phyloP scores from a whole-genome alignment of 2,888 invertebrate genomes.

The Trimorus sp. region DNA sequence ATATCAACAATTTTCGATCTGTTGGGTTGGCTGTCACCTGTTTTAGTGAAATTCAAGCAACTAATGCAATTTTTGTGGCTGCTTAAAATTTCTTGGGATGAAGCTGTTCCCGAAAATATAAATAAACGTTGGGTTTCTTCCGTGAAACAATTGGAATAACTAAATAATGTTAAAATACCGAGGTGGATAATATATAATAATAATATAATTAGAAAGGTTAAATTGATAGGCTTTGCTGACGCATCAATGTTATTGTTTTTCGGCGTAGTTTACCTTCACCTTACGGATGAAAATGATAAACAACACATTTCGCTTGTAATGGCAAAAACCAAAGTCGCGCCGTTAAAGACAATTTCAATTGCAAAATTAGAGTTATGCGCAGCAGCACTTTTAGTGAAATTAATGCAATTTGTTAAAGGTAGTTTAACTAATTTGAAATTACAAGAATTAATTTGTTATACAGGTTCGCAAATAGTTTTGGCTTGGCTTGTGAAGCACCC shows the following conservation, averaged over 20 bases:
- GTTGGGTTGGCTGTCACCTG: conserved; percentile 2
- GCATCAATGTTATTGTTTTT: neutral
- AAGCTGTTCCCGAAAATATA: neutral
- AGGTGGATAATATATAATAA: neutral
- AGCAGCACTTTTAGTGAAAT: neutral
- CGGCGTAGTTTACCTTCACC: neutral
- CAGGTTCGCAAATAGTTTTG: conserved; percentile 6
- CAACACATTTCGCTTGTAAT: neutral
- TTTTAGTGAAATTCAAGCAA: neutral
- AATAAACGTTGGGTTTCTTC: neutral
- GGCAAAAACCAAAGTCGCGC: conserved; percentile 11
- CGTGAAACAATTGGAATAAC: neutral
- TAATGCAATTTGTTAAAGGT: neutral
- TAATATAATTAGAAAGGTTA: neutral
- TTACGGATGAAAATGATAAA: too few relatives aligned
- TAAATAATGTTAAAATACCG: neutral
- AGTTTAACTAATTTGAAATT: neutral
- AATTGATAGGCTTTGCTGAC: neutral
- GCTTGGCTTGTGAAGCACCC: too few relatives aligned
- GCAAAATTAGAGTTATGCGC: conserved; percentile 1
- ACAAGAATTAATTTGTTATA: neutral
- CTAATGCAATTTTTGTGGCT: conserved; percentile 1
- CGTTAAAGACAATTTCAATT: neutral
- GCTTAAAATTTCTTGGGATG: neutral
- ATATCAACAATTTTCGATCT: neutral